A percentile compares a stretch with the other conserved stretches of the same genome.
Conservation (phyloP, 2,797 vertebrate genomes). For the Mormyrops boulengeri region DNA sequence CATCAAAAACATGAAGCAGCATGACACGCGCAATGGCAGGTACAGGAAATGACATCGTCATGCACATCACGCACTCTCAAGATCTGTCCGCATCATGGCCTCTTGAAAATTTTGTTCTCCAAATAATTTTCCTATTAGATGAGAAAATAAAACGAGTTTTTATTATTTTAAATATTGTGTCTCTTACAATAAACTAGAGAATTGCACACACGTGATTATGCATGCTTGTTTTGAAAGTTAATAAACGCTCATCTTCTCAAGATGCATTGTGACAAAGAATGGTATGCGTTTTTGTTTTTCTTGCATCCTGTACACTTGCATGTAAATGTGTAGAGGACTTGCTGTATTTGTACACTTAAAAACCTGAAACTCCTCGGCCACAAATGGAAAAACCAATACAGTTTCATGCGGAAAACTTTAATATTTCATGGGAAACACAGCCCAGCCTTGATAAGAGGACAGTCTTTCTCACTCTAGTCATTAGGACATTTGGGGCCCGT, state of each 20-base stretch:
- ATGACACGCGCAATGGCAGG: conserved; percentile 93
- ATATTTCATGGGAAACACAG: background rate
- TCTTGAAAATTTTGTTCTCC: background rate
- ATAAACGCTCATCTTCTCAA: background rate
- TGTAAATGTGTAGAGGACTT: background rate
- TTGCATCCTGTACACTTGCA: background rate
- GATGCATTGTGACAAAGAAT: background rate
- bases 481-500: background rate
- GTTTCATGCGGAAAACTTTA: background rate
- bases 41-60: conserved; percentile 44
- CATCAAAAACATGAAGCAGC: conserved; percentile 96
- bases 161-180: background rate
- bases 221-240: background rate
- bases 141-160: background rate
- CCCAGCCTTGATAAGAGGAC: background rate
- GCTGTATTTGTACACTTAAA: background rate
- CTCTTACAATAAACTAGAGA: background rate
- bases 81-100: background rate
- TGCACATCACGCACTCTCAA: background rate
- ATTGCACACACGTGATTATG: background rate
- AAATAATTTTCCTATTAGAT: background rate
- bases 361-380: background rate
- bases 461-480: background rate
- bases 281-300: background rate
- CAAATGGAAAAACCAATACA: background rate